A percentile compares a stretch with the other conserved stretches of the same genome.
phyloP scores from a whole-genome alignment of 2,113 vertebrate species.

The Rhynchomys soricoides region DNA sequence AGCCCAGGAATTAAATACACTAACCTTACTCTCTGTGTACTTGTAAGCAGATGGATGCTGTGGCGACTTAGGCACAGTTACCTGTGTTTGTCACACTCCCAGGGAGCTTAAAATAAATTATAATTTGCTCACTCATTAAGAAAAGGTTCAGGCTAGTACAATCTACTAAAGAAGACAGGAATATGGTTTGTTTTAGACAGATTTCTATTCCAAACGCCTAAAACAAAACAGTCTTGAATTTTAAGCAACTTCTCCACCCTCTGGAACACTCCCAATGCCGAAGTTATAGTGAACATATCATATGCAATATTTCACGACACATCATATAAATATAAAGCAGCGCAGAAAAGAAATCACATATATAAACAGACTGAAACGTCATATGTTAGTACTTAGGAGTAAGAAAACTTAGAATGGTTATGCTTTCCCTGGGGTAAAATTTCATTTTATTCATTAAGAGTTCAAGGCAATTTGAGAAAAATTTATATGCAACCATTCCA shows the following conservation, averaged over 20 bases:
- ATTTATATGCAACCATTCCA: slow-evolving; percentile 67
- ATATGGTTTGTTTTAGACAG: slow-evolving; percentile 65
- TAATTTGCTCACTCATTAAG: slow-evolving; percentile 47
- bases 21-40: not conserved
- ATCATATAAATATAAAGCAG: slow-evolving; percentile 76
- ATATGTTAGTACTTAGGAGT: slow-evolving; percentile 74
- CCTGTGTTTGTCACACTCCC: not conserved
- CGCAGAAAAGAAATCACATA: slow-evolving; percentile 74
- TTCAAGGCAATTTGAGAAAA: slow-evolving; percentile 74
- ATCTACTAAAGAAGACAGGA: slow-evolving; percentile 64
- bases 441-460: slow-evolving; percentile 70
- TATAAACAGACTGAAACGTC: slow-evolving; percentile 73
- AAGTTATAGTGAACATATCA: slow-evolving; percentile 71
- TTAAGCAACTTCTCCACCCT: slow-evolving; percentile 68
- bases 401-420: slow-evolving; percentile 72
- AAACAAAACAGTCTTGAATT: slow-evolving; percentile 71
- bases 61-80: not conserved
- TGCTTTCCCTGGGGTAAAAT: slow-evolving; percentile 67
- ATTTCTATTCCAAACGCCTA: slow-evolving; percentile 70
- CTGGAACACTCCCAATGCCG: slow-evolving; percentile 60
- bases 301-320: slow-evolving; percentile 69
- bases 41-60: not conserved
- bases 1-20: not conserved
- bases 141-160: slow-evolving; percentile 28
- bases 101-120: slow-evolving; percentile 13